Evolutionary conservation across 2,888 invertebrate genomes (phyloP).

Genomic region (Andricus quercusramuli): DNA sequence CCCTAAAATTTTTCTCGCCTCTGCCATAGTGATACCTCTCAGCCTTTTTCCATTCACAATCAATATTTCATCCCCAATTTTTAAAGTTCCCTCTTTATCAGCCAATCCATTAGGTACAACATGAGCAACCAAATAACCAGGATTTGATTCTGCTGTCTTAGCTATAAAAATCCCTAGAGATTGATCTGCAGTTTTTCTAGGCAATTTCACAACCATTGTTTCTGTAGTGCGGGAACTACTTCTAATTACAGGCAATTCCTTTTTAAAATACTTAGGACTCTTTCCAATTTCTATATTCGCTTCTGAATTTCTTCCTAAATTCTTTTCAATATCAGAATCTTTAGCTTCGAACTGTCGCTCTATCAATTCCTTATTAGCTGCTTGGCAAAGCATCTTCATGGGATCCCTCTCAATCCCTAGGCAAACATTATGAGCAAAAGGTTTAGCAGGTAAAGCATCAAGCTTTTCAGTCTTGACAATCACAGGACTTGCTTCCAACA

Average conservation of each 20-base stretch:
- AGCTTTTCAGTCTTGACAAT: conserved; percentile 44
- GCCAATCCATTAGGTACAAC: conserved; percentile 86
- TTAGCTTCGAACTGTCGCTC: neutral
- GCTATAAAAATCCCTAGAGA: conserved; percentile 88
- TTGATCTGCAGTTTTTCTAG: conserved; percentile 81
- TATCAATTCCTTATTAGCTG: conserved; percentile 52
- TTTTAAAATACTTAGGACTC: neutral
- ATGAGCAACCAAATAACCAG: conserved; percentile 85
- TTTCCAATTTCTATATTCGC: conserved; percentile 37
- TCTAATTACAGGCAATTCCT: conserved; percentile 63
- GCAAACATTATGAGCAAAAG: conserved; percentile 52
- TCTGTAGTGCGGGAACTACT: conserved; percentile 68
- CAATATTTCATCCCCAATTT: conserved; percentile 86
- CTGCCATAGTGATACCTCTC: conserved; percentile 84
- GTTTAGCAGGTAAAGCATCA: neutral
- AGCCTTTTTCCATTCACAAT: conserved; percentile 87
- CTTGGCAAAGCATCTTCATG: conserved; percentile 50
- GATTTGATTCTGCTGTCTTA: conserved; percentile 80
- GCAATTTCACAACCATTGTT: conserved; percentile 80
- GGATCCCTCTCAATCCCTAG: conserved; percentile 58
- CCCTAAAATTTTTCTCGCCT: conserved; percentile 84
- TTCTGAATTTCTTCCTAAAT: conserved; percentile 40
- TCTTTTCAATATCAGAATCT: conserved; percentile 45
- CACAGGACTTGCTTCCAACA: conserved; percentile 50
- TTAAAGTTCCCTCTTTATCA: conserved; percentile 84